Evolutionary conservation across 1,140 invertebrate species (phyloP).

Genomic region (Pteromalus puparum): DNA sequence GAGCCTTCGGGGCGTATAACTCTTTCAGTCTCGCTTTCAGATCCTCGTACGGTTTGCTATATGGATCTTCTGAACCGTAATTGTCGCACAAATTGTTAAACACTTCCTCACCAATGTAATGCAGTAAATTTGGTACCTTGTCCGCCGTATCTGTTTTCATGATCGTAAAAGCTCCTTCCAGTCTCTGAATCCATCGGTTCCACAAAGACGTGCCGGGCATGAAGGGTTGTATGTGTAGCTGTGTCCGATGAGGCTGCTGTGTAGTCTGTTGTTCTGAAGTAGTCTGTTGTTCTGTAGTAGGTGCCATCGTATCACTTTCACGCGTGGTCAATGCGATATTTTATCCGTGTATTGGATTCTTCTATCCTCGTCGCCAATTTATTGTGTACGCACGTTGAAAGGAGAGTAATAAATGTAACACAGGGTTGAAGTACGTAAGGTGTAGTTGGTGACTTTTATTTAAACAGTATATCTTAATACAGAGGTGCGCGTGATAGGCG

Average conservation of each 20-base stretch:
- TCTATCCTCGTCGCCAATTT: too few relatives aligned
- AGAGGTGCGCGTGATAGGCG: too few relatives aligned
- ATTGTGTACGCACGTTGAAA: too few relatives aligned
- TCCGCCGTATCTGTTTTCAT: not conserved
- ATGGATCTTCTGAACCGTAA: not conserved
- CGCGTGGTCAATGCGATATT: too few relatives aligned
- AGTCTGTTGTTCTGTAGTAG: too few relatives aligned
- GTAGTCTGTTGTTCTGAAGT: not conserved
- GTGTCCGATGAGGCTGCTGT: not conserved
- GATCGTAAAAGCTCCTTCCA: constrained; percentile 26
- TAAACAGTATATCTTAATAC: too few relatives aligned
- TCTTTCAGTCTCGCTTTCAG: constrained; percentile 25
- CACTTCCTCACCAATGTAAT: constrained; percentile 29
- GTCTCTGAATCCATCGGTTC: constrained; percentile 14
- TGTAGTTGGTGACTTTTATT: too few relatives aligned
- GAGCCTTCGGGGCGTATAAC: not conserved
- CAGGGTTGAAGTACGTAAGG: too few relatives aligned
- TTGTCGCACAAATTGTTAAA: constrained; percentile 21
- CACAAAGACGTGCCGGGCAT: not conserved
- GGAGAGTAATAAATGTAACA: too few relatives aligned
- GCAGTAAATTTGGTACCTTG: not conserved
- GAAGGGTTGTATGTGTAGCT: constrained; percentile 14
- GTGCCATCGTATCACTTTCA: too few relatives aligned
- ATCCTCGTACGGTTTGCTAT: not conserved
- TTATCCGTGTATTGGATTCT: too few relatives aligned